Base-by-base conservation (phyloP, 2,113 vertebrate genomes). In the Saccopteryx bilineata region DNA sequence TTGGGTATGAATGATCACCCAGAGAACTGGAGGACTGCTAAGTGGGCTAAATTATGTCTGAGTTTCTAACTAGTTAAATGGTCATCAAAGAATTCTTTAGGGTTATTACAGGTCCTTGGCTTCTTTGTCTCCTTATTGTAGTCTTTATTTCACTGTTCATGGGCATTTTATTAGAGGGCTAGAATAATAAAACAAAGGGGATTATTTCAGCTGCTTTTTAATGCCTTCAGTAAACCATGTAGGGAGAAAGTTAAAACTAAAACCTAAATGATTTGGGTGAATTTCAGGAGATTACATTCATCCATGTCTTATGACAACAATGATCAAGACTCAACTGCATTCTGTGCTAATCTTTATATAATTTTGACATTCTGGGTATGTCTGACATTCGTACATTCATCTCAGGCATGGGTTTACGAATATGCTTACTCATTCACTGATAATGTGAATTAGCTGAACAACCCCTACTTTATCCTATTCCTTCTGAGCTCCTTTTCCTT, bases 281-380 rank as follows among this genome's bases (percentile, higher is more conserved):
- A 68, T 92, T 92, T 97, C 9, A 56, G 54, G 82, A 54, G 80
- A 68, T 48, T 33, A 33, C 26, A 58, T 75, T 48, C 66, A 65
- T 33, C 39, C 28, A 21, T 28, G 28, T n/a, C 5, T 90, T 80
- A 75, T 5, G 26, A 96, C 14, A 46, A 79, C 18, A 87, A 15
- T 15, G 63, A 60, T 39, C 1, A 10, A 90, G 46, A 94, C 24
- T 69, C 31, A 69, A 58, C 21, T 84, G 31, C 39, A 52, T 80
- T 46, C 48, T 52, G 6, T 21, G 23, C 50, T 33, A 72, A 66
- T 46, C 1, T 84, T 65, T 39, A 65, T 28, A 4, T 61, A 52
- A 61, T 56, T 85, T 19, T 85, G 60, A 50, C 63, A 33, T 92
- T 85, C 60, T 69, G 14, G 54, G 5, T 48, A 76, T 65, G 48